Conservation (phyloP, 2,888 invertebrate species). For the Ennomos fuscantarius region DNA sequence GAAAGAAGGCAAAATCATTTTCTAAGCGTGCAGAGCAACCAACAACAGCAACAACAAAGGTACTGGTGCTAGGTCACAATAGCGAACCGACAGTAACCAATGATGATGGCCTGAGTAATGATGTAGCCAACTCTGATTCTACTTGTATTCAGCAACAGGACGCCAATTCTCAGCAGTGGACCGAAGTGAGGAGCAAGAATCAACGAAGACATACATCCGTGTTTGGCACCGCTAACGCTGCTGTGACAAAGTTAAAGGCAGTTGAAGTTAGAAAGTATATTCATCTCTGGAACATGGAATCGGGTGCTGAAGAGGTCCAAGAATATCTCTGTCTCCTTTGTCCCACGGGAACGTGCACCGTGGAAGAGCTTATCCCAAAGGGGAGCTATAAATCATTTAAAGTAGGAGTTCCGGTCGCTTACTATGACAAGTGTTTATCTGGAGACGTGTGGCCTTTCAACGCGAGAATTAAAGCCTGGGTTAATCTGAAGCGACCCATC, state of each 20-base stretch:
- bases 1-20: too few species aligned
- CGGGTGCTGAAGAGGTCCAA: conserved; percentile 1
- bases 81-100: too few species aligned
- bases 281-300: conserved; percentile 15
- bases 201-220: background rate
- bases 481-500: background rate
- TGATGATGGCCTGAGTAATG: background rate
- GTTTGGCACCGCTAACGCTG: conserved; percentile 7
- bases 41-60: too few species aligned
- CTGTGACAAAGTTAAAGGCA: conserved; percentile 4
- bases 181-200: background rate
- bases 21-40: too few species aligned
- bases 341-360: conserved; percentile 3
- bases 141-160: too few species aligned
- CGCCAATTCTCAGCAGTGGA: too few species aligned
- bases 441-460: conserved; percentile 8
- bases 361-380: conserved; percentile 2
- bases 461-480: conserved; percentile 11
- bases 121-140: background rate
- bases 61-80: too few species aligned
- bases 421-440: conserved; percentile 1
- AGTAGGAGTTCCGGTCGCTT: conserved; percentile 1
- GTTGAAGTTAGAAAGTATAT: conserved; percentile 5
- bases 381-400: conserved; percentile 4
- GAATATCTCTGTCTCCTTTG: conserved; percentile 7